These are phyloP conservation scores for Thunnus albacares DNA, from an alignment of 2,797 vertebrate genomes.

Conservation along the genomic window DNA sequence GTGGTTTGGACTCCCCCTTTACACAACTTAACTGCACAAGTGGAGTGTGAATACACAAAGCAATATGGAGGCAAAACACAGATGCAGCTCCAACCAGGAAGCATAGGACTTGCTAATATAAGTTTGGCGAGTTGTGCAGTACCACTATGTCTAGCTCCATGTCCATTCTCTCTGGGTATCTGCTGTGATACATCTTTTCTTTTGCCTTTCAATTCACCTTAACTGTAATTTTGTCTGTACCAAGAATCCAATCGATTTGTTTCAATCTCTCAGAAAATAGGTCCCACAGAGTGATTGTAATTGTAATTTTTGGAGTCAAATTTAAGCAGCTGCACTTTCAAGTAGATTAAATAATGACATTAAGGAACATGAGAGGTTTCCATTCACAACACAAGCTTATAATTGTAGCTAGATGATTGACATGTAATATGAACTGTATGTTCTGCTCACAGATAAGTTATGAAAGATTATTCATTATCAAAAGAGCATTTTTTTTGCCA, in stretches of 20 bases:
- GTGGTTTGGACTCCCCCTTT: conserved; percentile 27
- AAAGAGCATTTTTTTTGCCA: conserved; percentile 9
- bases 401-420: conserved; percentile 19
- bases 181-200: conserved; percentile 1
- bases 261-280: background rate
- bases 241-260: background rate
- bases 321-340: conserved; percentile 17
- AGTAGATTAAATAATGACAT: conserved; percentile 14
- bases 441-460: conserved; percentile 11
- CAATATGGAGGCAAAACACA: conserved; percentile 59
- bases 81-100: conserved; percentile 81
- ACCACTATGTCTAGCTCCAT: conserved; percentile 18
- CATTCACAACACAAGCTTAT: conserved; percentile 30
- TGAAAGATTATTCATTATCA: conserved; percentile 1
- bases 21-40: conserved; percentile 66
- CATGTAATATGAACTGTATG: conserved; percentile 8
- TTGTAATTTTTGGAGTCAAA: conserved; percentile 7
- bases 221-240: background rate
- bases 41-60: conserved; percentile 67
- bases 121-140: conserved; percentile 6
- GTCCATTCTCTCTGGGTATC: conserved; percentile 25
- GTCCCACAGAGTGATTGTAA: background rate
- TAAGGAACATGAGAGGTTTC: conserved; percentile 26
- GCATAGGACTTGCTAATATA: conserved; percentile 71
- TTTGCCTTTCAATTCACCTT: conserved; percentile 1